These are phyloP conservation scores for Zosterops japonicus DNA, from an alignment of 2,113 vertebrate species.

Conservation along the genomic window DNA sequence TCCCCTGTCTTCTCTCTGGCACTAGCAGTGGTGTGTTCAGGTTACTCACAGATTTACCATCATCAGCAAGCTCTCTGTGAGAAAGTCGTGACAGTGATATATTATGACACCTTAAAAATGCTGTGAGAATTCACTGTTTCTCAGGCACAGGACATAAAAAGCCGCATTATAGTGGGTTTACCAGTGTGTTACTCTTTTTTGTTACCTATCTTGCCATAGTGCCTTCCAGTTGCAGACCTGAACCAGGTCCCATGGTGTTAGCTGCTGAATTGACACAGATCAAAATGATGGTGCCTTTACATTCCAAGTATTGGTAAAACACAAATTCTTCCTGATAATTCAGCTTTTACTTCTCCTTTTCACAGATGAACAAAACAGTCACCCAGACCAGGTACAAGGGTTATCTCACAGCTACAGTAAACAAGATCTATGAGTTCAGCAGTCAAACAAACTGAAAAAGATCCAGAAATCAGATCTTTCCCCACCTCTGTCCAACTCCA, in stretches of 20 bases:
- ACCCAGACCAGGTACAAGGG: background rate
- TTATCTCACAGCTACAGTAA: background rate
- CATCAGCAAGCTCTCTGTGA: background rate
- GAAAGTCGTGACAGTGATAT: fast-evolving
- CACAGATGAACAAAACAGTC: background rate
- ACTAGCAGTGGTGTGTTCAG: background rate
- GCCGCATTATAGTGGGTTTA: background rate
- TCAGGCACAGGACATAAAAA: background rate
- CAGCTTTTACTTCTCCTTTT: background rate
- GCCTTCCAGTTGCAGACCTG: background rate
- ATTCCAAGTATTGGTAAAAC: background rate
- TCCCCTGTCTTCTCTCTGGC: background rate
- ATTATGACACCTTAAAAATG: background rate
- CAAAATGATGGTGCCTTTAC: background rate
- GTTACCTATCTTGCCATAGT: background rate
- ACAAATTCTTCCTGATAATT: background rate
- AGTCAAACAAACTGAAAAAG: background rate
- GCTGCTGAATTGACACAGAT: background rate
- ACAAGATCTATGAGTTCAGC: background rate
- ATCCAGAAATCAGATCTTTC: background rate
- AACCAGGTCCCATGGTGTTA: background rate
- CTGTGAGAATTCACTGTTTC: background rate
- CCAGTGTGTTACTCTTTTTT: background rate
- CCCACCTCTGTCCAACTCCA: background rate
- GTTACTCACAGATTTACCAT: background rate